Conservation (phyloP, 2,888 invertebrate genomes). For the Epiperipatus broadwayi region DNA sequence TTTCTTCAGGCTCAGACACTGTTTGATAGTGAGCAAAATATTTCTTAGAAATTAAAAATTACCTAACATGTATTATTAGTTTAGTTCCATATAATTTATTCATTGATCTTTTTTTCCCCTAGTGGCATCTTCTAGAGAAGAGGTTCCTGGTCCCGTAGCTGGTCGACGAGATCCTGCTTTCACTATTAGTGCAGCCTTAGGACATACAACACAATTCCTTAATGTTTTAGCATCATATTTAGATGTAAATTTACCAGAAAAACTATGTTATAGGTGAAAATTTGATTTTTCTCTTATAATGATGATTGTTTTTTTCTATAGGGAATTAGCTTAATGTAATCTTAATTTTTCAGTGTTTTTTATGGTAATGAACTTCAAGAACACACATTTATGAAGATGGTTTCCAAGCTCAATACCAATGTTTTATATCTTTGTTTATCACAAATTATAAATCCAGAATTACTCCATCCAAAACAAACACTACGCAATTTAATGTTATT, state of each 20-base stretch:
- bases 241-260: conserved; percentile 55
- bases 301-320: conserved; percentile 12
- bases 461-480: conserved; percentile 46
- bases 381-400: conserved; percentile 49
- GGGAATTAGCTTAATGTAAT: conserved; percentile 8
- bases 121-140: conserved; percentile 16
- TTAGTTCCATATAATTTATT: no score
- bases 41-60: no score
- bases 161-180: conserved; percentile 43
- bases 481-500: conserved; percentile 50
- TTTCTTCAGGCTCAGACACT: no score
- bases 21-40: no score
- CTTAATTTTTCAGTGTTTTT: conserved; percentile 46
- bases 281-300: neutral
- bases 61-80: neutral
- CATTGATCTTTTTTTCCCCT: no score
- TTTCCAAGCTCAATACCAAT: conserved; percentile 57
- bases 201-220: conserved; percentile 64
- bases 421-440: conserved; percentile 55
- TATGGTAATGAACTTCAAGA: conserved; percentile 48
- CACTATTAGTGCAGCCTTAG: conserved; percentile 57
- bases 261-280: conserved; percentile 25
- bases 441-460: conserved; percentile 45
- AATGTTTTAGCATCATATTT: conserved; percentile 61
- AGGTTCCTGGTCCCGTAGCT: conserved; percentile 14